Base-by-base conservation (phyloP, 2,888 invertebrate genomes). In the Cantharis nigra region DNA sequence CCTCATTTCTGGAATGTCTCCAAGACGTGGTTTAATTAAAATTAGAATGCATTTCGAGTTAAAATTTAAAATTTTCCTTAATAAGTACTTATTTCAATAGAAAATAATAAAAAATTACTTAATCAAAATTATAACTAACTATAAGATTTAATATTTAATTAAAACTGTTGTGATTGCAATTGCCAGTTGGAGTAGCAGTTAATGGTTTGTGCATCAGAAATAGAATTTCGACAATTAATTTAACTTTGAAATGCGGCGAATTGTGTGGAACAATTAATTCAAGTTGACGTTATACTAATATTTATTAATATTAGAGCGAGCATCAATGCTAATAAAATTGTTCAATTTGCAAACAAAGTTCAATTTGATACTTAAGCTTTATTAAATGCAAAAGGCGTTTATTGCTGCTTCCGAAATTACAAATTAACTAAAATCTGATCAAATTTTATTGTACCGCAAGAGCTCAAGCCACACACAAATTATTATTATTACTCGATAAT, bases 121-220 rank as follows among this genome's bases (percentile, higher is more conserved):
- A 49, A 49, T 49, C 49, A 13, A 70, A 23, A 70, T 23, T 62
- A 26, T 63, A 70, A 18, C 49, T 3, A 30, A 30, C 28, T 30
- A 30, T 70, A 18, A 63, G n/a, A 64, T 63, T 64, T 62, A 23
- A 30, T 67, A 73, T 73, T 73, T 73, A 73, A 73, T 73, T 73
- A 67, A 73, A 67, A 9, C 23, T 62, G 16, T 26, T 62, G 49
- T 23, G 62, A 70, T 14, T 70, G 49, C 62, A 18, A 70, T 20
- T 63, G 30, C 30, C 70, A 33, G 20, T 70, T 70, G 62, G 62
- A 62, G 62, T 70, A 33, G 20, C 70, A 28, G 20, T 62, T 62
- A 62, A 70, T 70, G 62, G 62, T 16, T 18, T 62, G 16, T 62
- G 70, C 20, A 33, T 20, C 33, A 33, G 49, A 63, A 16, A 64